Evolutionary conservation across 2,888 invertebrate species (phyloP), one percentile per base, ranked within the genome.

Genomic region (Torymus texanus): DNA sequence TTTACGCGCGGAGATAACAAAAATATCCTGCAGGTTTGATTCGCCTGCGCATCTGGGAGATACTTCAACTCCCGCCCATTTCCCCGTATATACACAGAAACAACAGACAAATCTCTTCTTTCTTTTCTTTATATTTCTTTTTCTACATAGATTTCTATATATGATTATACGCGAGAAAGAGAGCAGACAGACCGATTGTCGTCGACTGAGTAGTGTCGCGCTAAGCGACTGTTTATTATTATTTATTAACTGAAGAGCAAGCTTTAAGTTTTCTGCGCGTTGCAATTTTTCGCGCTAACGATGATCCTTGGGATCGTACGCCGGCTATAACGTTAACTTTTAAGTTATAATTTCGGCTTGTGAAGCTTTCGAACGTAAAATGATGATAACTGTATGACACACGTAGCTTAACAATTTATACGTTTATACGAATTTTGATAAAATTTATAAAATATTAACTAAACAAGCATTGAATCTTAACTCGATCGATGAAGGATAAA

Each of bases 361-460:
- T 29, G 29, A 29, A 29, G 5, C 29, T 29, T 29, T 5, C 29
- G 29, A 29, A 29, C 2, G 29, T 29, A 29, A 29, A 29, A 29
- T 29, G 29, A 29, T 0, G 29, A 29, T 65, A 58, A 12, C 11
- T 70, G 21, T 53, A 41, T 72, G 61, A 29, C 29, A 29, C 29
- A 29, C 14, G 18, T 67, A 75, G 62, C n/a, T 16, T 62, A 66
- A 61, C 18, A 58, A 58, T 80, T 78, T 76, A 73, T 16, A 76
- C 59, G 16, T 68, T 80, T 80, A 11, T 73, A 73, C 63, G 50
- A 68, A 63, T 55, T 80, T 79, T 79, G 72, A 71, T 72, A 71
- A 68, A 56, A 62, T 56, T 21, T 74, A 74, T 24, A 70, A 50
- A 51, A 61, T 72, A 55, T 29, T 29, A 29, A 29, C 29, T 29